phyloP scores from a whole-genome alignment of 2,797 vertebrate genomes.

The Peromyscus nudipes region DNA sequence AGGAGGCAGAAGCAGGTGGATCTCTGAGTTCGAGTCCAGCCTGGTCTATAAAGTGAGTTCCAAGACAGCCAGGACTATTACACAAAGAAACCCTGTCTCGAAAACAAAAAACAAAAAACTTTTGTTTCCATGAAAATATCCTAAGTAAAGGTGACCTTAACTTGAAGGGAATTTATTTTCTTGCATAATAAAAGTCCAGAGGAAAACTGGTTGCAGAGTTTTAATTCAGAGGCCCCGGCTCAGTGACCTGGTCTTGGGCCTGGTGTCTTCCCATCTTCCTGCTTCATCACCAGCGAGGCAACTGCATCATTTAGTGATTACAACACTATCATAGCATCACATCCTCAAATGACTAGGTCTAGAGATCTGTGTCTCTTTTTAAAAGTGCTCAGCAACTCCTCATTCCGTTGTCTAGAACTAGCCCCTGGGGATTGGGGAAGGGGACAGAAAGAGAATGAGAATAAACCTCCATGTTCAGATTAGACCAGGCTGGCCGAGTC shows the following conservation, averaged over 20 bases:
- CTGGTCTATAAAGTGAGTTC: too few relatives aligned
- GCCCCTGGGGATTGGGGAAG: neutral
- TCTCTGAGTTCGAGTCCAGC: too few relatives aligned
- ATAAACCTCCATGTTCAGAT: neutral
- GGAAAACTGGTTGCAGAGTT: slow-evolving; percentile 5
- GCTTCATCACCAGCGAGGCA: neutral
- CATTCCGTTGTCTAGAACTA: neutral
- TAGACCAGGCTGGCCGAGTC: neutral
- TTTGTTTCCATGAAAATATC: neutral
- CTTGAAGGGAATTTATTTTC: slow-evolving; percentile 35
- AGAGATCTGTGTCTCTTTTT: neutral
- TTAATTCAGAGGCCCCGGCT: slow-evolving; percentile 43
- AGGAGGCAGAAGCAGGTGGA: too few relatives aligned
- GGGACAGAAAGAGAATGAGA: neutral
- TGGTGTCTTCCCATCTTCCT: slow-evolving; percentile 28
- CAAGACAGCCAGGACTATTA: too few relatives aligned
- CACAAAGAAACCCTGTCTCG: too few relatives aligned
- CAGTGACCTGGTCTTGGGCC: too few relatives aligned
- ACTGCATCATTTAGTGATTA: slow-evolving; percentile 41
- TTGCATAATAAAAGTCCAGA: neutral
- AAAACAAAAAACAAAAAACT: too few relatives aligned
- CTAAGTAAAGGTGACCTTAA: neutral
- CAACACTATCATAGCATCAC: slow-evolving; percentile 55
- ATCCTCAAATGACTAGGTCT: slow-evolving; percentile 34
- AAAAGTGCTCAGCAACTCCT: slow-evolving; percentile 33